Conservation (phyloP, 2,888 invertebrate species). For the Drosophila sordidapex region DNA sequence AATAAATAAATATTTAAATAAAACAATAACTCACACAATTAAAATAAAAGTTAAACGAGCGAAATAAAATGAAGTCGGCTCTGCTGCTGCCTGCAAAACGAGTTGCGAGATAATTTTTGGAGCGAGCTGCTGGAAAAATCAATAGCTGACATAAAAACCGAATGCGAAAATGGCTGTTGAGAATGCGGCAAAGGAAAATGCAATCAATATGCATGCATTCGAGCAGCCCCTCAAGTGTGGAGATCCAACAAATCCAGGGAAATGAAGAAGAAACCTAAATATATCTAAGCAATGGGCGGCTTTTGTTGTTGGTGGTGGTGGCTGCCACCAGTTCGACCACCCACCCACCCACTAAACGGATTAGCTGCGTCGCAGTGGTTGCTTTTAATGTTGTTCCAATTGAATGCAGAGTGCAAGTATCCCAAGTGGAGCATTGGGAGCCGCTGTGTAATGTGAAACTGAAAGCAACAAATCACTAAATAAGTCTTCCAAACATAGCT, state of each 20-base stretch:
- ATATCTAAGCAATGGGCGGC: slow-evolving; percentile 38
- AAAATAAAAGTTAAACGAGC: slow-evolving; percentile 13
- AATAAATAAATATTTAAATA: slow-evolving; percentile 20
- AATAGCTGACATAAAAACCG: slow-evolving; percentile 46
- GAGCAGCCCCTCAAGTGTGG: slow-evolving; percentile 63
- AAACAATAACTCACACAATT: slow-evolving; percentile 11
- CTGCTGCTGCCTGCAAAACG: background rate
- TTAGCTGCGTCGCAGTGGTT: slow-evolving; percentile 59
- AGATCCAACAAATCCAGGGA: slow-evolving; percentile 22
- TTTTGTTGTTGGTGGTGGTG: slow-evolving; percentile 35
- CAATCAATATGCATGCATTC: slow-evolving; percentile 39
- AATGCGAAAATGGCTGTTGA: slow-evolving; percentile 9
- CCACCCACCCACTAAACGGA: slow-evolving; percentile 41
- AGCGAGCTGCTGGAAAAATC: slow-evolving; percentile 60
- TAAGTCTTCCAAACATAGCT: slow-evolving; percentile 86
- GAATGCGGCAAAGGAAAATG: slow-evolving; percentile 31
- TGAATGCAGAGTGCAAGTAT: slow-evolving; percentile 29
- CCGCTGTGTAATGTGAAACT: slow-evolving; percentile 36
- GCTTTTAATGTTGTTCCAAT: slow-evolving; percentile 40
- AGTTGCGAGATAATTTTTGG: background rate
- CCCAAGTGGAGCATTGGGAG: slow-evolving; percentile 33
- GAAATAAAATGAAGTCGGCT: background rate
- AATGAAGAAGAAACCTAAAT: slow-evolving; percentile 25
- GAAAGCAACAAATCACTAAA: slow-evolving; percentile 85
- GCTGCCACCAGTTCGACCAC: slow-evolving; percentile 30